Evolutionary conservation across 2,888 invertebrate species (phyloP), one percentile per base, ranked within the genome.

Genomic region (Drosophila glabriapex): DNA sequence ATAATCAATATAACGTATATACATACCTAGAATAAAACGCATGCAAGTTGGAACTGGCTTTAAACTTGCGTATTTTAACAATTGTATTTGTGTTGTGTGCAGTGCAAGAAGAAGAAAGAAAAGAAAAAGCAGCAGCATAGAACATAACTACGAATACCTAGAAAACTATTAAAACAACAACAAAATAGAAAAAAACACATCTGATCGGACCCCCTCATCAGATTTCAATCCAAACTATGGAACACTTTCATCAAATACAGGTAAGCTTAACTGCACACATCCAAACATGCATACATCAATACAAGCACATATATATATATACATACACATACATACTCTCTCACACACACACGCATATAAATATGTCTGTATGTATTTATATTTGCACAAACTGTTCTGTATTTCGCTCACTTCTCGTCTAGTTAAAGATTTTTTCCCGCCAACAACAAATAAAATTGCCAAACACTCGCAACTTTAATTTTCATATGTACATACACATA

Each of bases 231-330:
- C 73, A 62, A 59, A 77, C 62, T 86, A 93, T 93, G 92, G 92
- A 93, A 86, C 92, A 93, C 82, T 93, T 93, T 91, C 92, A 93
- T 92, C 92, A 93, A 89, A 93, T 93, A 90, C 92, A 92, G 93
- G 92, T 92, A 90, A 92, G 92, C 90, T 90, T 82, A 81, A 89
- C 76, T 86, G 59, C 73, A 66, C 74, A 68, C 52, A 66, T 56
- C 68, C 54, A 53, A 31, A 50, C 62, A 58, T 49, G 64, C 56
- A 74, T 66, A 59, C 31, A 41, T 49, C 58, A 37, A 29, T 56
- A 68, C 50, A 39, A 37, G 37, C 39, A 39, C 28, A 29, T 16
- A 41, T 14, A 22, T 29, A 41, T 14, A 61, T 43, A 52, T 46
- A 58, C 37, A 29, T 29, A 7, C 29, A 41, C n/a, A 29, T 29